Evolutionary conservation across 2,797 vertebrate species (phyloP).

Genomic region (Sardinella longiceps): DNA sequence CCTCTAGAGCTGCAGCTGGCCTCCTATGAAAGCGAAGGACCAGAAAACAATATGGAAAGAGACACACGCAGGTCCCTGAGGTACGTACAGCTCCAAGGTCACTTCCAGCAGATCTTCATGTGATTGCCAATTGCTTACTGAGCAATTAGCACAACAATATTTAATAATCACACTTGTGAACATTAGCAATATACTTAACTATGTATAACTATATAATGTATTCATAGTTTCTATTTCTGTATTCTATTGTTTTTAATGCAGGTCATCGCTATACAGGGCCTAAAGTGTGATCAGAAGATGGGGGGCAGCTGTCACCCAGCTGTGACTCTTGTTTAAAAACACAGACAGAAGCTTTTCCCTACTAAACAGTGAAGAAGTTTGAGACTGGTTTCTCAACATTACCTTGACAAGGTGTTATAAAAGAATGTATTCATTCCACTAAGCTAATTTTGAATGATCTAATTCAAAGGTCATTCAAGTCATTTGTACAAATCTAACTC

Average conservation of each 20-base stretch:
- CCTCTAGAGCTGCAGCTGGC: constrained; percentile 87
- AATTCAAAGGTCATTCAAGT: constrained; percentile 46
- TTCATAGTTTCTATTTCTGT: not conserved
- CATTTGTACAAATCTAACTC: constrained; percentile 47
- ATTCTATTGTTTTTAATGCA: not conserved
- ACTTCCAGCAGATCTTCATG: not conserved
- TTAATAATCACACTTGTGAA: not conserved
- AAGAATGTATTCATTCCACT: constrained; percentile 60
- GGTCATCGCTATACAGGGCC: constrained; percentile 20
- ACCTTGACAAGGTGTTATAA: not conserved
- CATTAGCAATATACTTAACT: not conserved
- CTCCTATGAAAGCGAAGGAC: constrained; percentile 95
- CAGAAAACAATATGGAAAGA: constrained; percentile 95
- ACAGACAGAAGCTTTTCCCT: not conserved
- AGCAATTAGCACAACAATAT: not conserved
- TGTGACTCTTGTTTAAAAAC: not conserved
- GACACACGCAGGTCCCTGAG: constrained; percentile 93
- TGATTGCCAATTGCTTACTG: not conserved
- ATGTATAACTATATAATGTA: not conserved
- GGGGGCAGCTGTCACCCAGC: not conserved
- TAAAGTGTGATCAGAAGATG: not conserved
- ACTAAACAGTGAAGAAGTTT: constrained; percentile 23
- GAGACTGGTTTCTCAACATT: constrained; percentile 56
- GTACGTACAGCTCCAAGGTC: constrained; percentile 62
- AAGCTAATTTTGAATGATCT: constrained; percentile 64